Base-by-base conservation (phyloP, 2,888 invertebrate species). In the Erannis defoliaria region DNA sequence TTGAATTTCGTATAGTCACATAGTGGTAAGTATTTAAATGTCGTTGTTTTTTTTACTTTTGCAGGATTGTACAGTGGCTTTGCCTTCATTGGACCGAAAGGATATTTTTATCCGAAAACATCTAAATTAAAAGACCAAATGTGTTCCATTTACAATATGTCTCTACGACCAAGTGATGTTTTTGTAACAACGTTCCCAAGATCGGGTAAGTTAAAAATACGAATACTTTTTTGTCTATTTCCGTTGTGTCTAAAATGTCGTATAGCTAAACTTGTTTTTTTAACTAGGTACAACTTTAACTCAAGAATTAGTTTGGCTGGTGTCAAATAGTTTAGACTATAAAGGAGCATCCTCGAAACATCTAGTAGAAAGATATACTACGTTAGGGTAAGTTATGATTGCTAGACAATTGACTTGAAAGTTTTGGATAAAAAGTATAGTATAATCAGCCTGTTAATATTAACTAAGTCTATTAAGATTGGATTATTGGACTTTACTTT, bases 261-360 rank as follows among this genome's bases (percentile, higher is more conserved):
- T 8, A 6, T 31, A 31, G 8, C 31, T 31, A 10, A 10, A 31
- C 2, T 31, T 2, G 2, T 31, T 31, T 31, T 31, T 31, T 23
- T 2, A 23, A 23, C 5, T 23, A 31, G 31, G 31, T 31, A 31
- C 31, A 31, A 31, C 31, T 10, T 31, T 31, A 95, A 95, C 95
- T 0, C 96, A 96, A 75, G 96, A 97, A 80, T 81, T 96, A 72
- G 94, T 96, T 1, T 97, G 96, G 96, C 76, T 96, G 56, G 74
- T 96, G 21, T 93, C 94, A 5, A 96, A 96, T 75, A 81, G 95
- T 74, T 89, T 96, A 68, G 93, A 96, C 79, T 96, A 95, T 73
- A 85, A 94, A 40, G 93, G 85, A 58, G 95, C 96, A 0, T 85
- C 85, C 16, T 80, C 85, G 26, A 83, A 85, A 19, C 88, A 93